These are phyloP conservation scores for Actenoides lindsayi DNA, from an alignment of 2,113 vertebrate species.

Conservation along the genomic window DNA sequence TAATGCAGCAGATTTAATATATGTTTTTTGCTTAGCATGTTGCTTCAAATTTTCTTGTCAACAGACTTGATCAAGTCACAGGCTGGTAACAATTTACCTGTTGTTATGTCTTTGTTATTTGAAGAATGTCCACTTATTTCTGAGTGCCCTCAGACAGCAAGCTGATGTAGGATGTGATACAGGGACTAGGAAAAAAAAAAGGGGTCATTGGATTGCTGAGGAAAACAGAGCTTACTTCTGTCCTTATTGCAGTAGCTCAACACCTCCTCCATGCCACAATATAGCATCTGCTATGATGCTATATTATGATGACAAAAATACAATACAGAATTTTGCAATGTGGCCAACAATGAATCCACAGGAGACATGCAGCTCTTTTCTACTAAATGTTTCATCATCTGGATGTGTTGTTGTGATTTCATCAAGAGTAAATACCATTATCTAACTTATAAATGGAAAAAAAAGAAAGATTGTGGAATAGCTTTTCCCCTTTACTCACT, in stretches of 20 bases:
- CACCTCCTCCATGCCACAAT: neutral
- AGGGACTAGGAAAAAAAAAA: neutral
- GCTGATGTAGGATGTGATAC: neutral
- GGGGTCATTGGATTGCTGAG: neutral
- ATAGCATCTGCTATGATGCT: neutral
- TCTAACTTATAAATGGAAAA: neutral
- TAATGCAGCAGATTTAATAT: neutral
- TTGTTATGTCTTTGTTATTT: neutral
- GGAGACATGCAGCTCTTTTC: neutral
- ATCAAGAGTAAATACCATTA: neutral
- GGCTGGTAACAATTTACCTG: neutral
- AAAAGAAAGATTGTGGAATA: neutral
- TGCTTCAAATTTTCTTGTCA: neutral
- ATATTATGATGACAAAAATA: neutral
- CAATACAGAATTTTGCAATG: neutral
- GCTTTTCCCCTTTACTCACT: neutral
- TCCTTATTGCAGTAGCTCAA: neutral
- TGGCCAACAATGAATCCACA: neutral
- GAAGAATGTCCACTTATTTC: neutral
- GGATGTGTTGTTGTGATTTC: neutral
- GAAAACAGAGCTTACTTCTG: neutral
- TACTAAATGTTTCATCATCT: neutral
- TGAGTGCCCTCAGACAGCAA: neutral
- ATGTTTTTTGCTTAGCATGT: neutral
- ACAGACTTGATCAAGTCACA: neutral